Conservation (phyloP, 2,113 vertebrate genomes). For the Cephalopterus ornatus region DNA sequence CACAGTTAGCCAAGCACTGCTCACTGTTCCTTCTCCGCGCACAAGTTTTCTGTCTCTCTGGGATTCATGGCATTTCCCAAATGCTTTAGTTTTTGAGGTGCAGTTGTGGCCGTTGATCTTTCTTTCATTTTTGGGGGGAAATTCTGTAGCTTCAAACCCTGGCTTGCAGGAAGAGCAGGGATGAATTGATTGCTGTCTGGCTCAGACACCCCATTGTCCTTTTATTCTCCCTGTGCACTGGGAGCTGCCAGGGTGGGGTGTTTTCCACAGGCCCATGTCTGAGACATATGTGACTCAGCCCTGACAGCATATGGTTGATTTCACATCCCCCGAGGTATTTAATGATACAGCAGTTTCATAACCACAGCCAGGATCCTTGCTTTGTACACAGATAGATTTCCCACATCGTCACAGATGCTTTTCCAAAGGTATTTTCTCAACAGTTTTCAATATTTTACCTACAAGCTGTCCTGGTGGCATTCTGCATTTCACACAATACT, state of each 20-base stretch:
- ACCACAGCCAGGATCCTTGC: not conserved
- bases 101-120: not conserved
- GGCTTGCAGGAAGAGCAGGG: not conserved
- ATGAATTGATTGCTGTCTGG: not conserved
- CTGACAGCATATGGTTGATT: slow-evolving; percentile 21
- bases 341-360: slow-evolving; percentile 50
- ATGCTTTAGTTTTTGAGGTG: not conserved
- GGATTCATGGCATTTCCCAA: not conserved
- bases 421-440: not conserved
- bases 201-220: not conserved
- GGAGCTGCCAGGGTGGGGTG: not conserved
- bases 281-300: slow-evolving; percentile 8
- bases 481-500: not conserved
- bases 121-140: not conserved
- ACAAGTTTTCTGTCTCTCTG: not conserved
- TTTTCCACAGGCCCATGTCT: not conserved
- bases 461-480: not conserved
- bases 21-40: not conserved
- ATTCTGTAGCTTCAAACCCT: not conserved
- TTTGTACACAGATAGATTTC: not conserved
- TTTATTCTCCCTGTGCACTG: not conserved
- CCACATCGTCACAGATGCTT: not conserved
- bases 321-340: slow-evolving; percentile 44
- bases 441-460: not conserved
- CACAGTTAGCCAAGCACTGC: not conserved